These are phyloP conservation scores for Heliconius himera DNA, from an alignment of 1,140 invertebrate species.

Conservation along the genomic window DNA sequence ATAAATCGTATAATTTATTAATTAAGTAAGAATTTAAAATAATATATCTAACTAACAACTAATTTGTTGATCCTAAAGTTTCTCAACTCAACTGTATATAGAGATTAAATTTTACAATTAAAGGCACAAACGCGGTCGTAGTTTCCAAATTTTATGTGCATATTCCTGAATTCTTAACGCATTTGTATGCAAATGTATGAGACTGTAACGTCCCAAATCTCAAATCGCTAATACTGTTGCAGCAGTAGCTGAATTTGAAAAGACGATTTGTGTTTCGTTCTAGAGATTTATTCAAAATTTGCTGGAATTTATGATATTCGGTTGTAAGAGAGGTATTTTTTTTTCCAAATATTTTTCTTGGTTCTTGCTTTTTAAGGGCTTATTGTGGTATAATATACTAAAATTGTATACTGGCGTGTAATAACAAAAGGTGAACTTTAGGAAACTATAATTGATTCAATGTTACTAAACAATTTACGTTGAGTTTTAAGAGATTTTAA, in stretches of 20 bases:
- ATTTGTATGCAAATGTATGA: constrained; percentile 48
- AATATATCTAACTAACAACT: too few species aligned
- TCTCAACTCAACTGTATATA: background rate
- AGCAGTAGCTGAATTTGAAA: constrained; percentile 29
- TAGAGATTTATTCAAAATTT: background rate
- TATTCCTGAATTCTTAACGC: constrained; percentile 40
- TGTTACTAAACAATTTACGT: too few species aligned
- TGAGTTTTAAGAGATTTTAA: too few species aligned
- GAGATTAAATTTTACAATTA: constrained; percentile 23
- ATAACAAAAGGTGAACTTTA: too few species aligned
- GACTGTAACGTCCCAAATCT: constrained; percentile 35
- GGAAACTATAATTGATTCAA: too few species aligned
- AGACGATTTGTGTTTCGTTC: constrained; percentile 10
- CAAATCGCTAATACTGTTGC: constrained; percentile 36
- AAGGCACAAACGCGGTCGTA: constrained; percentile 25
- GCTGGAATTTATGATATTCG: background rate
- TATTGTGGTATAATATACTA: background rate
- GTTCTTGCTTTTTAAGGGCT: background rate
- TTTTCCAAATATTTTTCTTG: background rate
- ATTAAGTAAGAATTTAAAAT: too few species aligned
- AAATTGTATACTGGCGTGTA: background rate
- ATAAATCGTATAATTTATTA: too few species aligned
- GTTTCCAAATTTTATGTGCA: constrained; percentile 45
- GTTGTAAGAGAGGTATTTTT: background rate
- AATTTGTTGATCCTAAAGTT: background rate